Evolutionary conservation across 1,140 invertebrate species (phyloP), one percentile per base, ranked within the genome.

Genomic region (Zelostemma sp.): DNA sequence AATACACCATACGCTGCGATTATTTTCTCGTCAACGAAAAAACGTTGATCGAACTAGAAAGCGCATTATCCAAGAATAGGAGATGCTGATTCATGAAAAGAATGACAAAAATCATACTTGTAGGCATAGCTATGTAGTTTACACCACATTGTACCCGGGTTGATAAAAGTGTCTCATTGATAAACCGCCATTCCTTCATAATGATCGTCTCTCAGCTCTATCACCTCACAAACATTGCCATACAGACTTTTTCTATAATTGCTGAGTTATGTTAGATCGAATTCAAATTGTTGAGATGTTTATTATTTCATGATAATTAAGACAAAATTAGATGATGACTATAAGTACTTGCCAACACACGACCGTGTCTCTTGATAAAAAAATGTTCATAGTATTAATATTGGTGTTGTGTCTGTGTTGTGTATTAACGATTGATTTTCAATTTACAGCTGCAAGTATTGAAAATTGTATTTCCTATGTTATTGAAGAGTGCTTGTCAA

Each of bases 311-410:
- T 35, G n/a, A 35, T 35, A n/a, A 35, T 43, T 2, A 6, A 15
- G 41, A 43, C 41, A 38, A 38, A 43, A 35, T 35, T 14, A 43
- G 6, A 17, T 43, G 14, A 43, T 43, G n/a, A 43, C 8, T 43
- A 43, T 43, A 28, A 28, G 35, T 40, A 40, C 35, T 40, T 40
- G 41, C 14, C 41, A 43, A 18, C 14, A 43, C 14, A 43, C 41
- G 14, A 43, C 41, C 41, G 41, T 43, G 41, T 43, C 41, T 43
- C 41, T 43, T 43, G 41, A 43, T 43, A 43, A 17, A 16, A 17
- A 18, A 16, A n/a, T 35, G 2, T 9, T 35, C 33, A 4, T 43
- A 14, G n/a, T 43, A 11, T 43, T 17, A 8, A 28, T 28, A 28
- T 28, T 17, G 41, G 16, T 43, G 14, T 43, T 43, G 41, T 43